These are phyloP conservation scores for Lethenteron camtschaticum DNA, from an alignment of 2,113 vertebrate species.

Conservation along the genomic window DNA sequence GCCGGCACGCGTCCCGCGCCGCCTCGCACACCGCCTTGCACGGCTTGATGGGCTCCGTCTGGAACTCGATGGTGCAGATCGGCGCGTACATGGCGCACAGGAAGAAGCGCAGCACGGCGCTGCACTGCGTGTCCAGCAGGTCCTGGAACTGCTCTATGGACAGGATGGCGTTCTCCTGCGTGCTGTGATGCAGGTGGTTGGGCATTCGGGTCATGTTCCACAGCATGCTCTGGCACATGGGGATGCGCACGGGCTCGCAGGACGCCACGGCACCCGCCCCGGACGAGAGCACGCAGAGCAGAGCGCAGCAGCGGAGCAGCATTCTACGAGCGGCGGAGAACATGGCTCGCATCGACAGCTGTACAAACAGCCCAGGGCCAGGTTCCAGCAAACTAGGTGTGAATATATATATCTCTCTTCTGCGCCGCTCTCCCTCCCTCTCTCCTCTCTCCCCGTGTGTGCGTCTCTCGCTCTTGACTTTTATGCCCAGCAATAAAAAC, in stretches of 20 bases:
- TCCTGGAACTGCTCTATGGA: constrained; percentile 94
- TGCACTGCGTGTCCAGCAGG: constrained; percentile 63
- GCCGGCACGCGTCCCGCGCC: constrained; percentile 67
- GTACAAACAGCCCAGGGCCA: not conserved
- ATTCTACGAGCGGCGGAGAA: too few species aligned
- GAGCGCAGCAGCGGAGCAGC: not conserved
- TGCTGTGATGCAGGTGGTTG: constrained; percentile 98
- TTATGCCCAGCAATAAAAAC: too few species aligned
- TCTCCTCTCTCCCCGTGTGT: too few species aligned
- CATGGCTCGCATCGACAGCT: too few species aligned
- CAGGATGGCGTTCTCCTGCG: constrained; percentile 87
- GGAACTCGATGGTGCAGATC: constrained; percentile 94
- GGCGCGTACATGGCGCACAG: constrained; percentile 95
- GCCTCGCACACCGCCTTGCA: constrained; percentile 84
- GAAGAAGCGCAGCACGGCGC: constrained; percentile 73
- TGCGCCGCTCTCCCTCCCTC: not conserved
- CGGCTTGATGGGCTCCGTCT: constrained; percentile 89
- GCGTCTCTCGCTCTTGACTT: too few species aligned
- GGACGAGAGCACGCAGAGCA: not conserved
- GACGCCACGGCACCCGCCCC: constrained; percentile 25
- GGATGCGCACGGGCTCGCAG: constrained; percentile 74
- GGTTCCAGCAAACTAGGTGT: not conserved
- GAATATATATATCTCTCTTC: not conserved
- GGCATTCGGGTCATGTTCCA: constrained; percentile 99
- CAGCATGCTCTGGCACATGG: constrained; percentile 62